These are phyloP conservation scores for Melopsittacus undulatus DNA, from an alignment of 2,797 vertebrate species.

Conservation along the genomic window DNA sequence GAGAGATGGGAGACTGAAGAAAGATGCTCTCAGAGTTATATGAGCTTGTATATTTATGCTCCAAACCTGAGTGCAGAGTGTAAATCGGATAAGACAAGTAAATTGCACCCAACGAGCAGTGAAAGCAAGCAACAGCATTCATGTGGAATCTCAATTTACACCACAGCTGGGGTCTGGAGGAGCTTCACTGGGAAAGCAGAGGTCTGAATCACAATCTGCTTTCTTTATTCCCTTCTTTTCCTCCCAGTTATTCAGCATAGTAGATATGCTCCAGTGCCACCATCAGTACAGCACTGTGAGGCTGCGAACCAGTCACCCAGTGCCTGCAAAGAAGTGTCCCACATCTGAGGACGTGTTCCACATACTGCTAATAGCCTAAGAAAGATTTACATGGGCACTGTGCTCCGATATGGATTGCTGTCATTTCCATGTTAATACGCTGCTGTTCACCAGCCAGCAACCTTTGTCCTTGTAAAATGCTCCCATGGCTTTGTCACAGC, in stretches of 20 bases:
- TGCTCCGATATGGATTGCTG: conserved; percentile 11
- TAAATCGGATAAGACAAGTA: conserved; percentile 64
- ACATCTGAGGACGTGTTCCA: not conserved
- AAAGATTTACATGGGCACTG: not conserved
- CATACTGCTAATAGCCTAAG: not conserved
- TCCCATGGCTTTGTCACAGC: conserved; percentile 21
- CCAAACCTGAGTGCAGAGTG: conserved; percentile 13
- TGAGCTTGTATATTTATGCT: conserved; percentile 52
- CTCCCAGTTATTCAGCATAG: not conserved
- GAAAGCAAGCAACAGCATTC: conserved; percentile 59
- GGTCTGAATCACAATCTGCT: not conserved
- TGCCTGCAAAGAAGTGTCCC: not conserved
- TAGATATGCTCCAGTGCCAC: not conserved
- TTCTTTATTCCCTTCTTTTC: not conserved
- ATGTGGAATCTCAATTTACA: conserved; percentile 67
- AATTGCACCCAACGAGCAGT: conserved; percentile 58
- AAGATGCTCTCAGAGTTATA: not conserved
- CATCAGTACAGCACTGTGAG: fast-evolving
- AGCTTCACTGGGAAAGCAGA: not conserved
- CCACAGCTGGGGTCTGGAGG: conserved; percentile 40
- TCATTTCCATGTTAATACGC: not conserved
- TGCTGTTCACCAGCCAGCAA: conserved; percentile 20
- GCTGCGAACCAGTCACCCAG: not conserved
- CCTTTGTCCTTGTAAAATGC: conserved; percentile 18
- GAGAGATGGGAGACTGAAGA: not conserved